Base-by-base conservation (phyloP, 2,888 invertebrate genomes). In the Tholera decimalis region DNA sequence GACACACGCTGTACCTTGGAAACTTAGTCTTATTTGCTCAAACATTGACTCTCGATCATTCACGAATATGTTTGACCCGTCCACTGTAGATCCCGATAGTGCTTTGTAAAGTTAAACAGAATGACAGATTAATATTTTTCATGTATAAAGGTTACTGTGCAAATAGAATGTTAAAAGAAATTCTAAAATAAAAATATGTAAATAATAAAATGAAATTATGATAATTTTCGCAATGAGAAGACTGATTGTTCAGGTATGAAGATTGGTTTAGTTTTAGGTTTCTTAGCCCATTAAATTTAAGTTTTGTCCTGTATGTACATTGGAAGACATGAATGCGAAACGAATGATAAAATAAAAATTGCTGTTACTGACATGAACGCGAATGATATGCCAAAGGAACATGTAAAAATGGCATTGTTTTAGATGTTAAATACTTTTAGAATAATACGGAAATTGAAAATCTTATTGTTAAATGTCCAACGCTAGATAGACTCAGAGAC, bases 191-290 rank as follows among this genome's bases (percentile, higher is more conserved):
- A 85, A 71, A 84, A 85, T 85, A 83, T 85, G 88, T 82, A 80
- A 82, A 80, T 80, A 83, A 72, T 77, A 81, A 81, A 80, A 81
- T 81, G 79, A 79, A 78, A 89, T 92, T 92, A 93, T 91, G 88
- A 92, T 93, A 93, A 94, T 93, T 93, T 93, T 93, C 89, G 93
- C 93, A 94, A 94, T 91, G 93, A 95, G 93, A 95, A 95, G 95
- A 95, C 95, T 95, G 95, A 95, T 92, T 91, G 93, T 92, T 93
- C 93, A 90, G 89, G 92, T 91, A 88, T 92, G 93, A 90, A 86
- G 85, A 88, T 90, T 91, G 93, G 89, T 90, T 84, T 91, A 93
- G 90, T 82, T 90, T 90, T 93, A 93, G 90, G 87, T 91, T 91
- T 87, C 86, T 88, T 89, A 90, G 89, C 88, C 82, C 85, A 88